phyloP scores from a whole-genome alignment of 2,888 invertebrate genomes.

The Mesochorus sp. region DNA sequence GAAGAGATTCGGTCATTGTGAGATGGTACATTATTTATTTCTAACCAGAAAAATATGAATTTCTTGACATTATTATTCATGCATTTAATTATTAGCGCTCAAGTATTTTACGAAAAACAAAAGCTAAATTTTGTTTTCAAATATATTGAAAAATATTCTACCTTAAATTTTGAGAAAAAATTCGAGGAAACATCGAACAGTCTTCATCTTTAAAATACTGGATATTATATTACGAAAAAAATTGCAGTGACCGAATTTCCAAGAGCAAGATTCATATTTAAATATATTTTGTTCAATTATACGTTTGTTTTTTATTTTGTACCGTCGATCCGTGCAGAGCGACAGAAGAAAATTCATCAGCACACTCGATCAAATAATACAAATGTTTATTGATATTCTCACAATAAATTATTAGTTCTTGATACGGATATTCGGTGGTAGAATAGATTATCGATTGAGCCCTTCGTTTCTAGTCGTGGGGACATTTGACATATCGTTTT shows the following conservation, averaged over 20 bases:
- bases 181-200: background rate
- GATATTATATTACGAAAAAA: background rate
- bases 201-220: background rate
- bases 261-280: background rate
- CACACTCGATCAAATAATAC: background rate
- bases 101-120: too few species aligned
- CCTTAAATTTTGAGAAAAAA: background rate
- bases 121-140: too few species aligned
- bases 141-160: too few species aligned
- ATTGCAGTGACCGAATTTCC: background rate
- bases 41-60: too few species aligned
- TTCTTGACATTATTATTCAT: too few species aligned
- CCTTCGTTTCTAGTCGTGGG: background rate
- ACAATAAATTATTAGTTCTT: background rate
- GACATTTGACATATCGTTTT: conserved; percentile 4
- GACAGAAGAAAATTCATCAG: background rate
- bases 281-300: background rate
- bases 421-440: background rate
- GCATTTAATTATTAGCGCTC: too few species aligned
- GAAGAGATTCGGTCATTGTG: background rate
- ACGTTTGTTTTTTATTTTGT: conserved; percentile 17
- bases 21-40: too few species aligned
- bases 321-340: conserved; percentile 10
- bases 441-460: background rate
- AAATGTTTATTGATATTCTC: too few species aligned